Base-by-base conservation (phyloP, 2,113 vertebrate genomes). In the Nerophis lumbriciformis region DNA sequence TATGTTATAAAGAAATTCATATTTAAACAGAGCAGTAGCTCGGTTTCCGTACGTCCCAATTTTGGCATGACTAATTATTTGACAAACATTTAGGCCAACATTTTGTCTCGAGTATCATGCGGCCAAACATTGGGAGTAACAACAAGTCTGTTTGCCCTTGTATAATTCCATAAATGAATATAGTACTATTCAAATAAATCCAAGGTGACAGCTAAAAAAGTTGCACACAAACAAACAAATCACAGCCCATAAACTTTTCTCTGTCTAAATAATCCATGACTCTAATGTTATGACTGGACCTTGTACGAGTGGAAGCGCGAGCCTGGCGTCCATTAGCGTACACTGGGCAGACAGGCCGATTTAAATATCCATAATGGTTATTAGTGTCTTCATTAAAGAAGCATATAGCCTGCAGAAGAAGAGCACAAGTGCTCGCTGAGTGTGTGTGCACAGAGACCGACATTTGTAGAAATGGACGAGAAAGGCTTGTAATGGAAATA, bases 301-400 rank as follows among this genome's bases (percentile, higher is more conserved):
- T 56, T 62, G 28, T 35, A 50, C 66, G 21, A 58, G 68, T 59
- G 73, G 66, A 71, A 61, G 9, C 38, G 0, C 42, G 16, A 35
- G 58, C 51, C 59, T 56, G 15, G 55, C 68, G 54, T 63, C 76
- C 68, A 54, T 79, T 66, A 71, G 72, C 5, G 68, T 19, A 38
- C 36, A 44, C 59, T 19, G 65, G 66, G 68, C 79, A 63, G 76
- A 69, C 72, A 65, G 79, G 66, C 52, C 14, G 62, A 72, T 80
- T 83, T 83, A 82, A 83, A 85, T 82, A 83, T 81, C 82, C 85
- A 85, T 85, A 82, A 83, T 83, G 78, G 81, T 84, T 77, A 83
- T 80, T 70, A 77, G 70, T 75, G 82, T 83, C 80, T 84, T 87
- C 85, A 87, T 85, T 85, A 87, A 87, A 83, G 82, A 82, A 83